Evolutionary conservation across 2,797 vertebrate species (phyloP).

Genomic region (Gambelia wislizenii): DNA sequence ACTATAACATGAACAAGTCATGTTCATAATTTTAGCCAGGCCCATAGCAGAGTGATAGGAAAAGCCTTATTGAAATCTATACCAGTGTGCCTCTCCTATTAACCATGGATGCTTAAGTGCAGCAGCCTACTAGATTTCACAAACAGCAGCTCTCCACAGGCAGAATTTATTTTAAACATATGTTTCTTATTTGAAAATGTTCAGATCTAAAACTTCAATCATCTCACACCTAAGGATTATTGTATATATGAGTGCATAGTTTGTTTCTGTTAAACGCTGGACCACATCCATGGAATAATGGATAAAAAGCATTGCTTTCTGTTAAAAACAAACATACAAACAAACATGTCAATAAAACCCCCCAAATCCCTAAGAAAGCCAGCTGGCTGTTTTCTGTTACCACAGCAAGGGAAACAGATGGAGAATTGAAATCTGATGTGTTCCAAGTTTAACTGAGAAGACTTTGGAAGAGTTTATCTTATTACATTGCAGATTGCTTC

Average conservation of each 20-base stretch:
- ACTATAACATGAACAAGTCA: conserved; percentile 10
- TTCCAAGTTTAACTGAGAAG: conserved; percentile 34
- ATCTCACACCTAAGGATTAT: conserved; percentile 72
- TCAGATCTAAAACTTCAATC: conserved; percentile 74
- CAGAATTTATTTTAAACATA: conserved; percentile 67
- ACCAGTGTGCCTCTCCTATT: conserved; percentile 44
- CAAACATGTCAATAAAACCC: conserved; percentile 22
- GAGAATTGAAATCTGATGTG: not conserved
- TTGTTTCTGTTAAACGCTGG: conserved; percentile 65
- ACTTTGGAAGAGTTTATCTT: conserved; percentile 46
- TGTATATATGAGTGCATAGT: conserved; percentile 44
- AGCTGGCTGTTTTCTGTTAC: conserved; percentile 34
- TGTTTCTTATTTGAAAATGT: conserved; percentile 73
- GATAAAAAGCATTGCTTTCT: conserved; percentile 56
- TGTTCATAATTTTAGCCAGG: conserved; percentile 24
- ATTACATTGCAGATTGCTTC: not conserved
- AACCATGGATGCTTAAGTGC: conserved; percentile 42
- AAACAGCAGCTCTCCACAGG: conserved; percentile 64
- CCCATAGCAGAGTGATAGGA: not conserved
- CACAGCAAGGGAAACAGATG: conserved; percentile 47
- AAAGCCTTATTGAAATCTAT: conserved; percentile 39
- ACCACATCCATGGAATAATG: conserved; percentile 51
- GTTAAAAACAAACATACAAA: conserved; percentile 7
- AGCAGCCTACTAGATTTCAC: conserved; percentile 48
- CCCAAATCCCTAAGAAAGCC: not conserved